A percentile compares a stretch with the other conserved stretches of the same genome.
These are phyloP conservation scores for Sarcophaga variegata DNA, from an alignment of 2,888 invertebrate genomes.

Conservation along the genomic window DNA sequence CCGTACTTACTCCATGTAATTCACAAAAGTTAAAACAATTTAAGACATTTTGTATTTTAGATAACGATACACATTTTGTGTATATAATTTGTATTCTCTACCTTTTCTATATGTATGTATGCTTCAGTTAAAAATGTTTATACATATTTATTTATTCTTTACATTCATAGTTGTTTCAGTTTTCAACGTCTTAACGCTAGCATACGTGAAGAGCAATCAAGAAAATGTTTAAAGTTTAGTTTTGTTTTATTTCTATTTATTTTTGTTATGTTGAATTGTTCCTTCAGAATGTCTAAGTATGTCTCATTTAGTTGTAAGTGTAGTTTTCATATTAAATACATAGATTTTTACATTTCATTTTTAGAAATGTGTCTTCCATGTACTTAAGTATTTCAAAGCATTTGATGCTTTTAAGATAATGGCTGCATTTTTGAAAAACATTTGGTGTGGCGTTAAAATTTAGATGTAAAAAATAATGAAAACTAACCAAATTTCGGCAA, in stretches of 20 bases:
- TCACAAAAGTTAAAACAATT: too few species aligned
- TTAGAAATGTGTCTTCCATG: background rate
- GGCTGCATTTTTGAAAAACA: background rate
- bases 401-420: background rate
- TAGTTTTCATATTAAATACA: background rate
- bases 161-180: background rate
- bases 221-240: conserved; percentile 26
- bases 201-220: conserved; percentile 29
- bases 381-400: background rate
- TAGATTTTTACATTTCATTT: background rate
- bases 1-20: too few species aligned
- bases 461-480: background rate
- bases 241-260: background rate
- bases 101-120: too few species aligned
- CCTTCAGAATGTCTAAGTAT: background rate
- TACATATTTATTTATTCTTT: conserved; percentile 3
- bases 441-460: background rate
- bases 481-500: background rate
- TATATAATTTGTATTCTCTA: too few species aligned
- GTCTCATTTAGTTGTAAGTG: background rate
- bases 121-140: background rate
- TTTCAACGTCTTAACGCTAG: background rate
- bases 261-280: background rate
- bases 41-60: too few species aligned
- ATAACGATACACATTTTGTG: too few species aligned